phyloP scores from a whole-genome alignment of 2,888 invertebrate genomes.

The Ceramica pisi region DNA sequence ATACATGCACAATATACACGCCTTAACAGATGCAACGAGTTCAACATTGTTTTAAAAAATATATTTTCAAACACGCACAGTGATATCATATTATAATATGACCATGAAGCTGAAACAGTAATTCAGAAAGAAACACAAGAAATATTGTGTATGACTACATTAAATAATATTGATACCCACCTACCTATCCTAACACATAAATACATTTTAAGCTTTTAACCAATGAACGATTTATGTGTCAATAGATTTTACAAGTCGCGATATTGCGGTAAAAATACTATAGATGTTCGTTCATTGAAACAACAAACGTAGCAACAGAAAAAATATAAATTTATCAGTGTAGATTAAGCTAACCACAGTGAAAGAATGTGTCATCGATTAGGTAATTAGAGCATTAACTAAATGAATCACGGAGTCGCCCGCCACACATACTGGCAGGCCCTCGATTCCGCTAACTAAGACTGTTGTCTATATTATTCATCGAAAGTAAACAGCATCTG shows the following conservation, averaged over 20 bases:
- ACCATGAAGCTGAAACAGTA: slow-evolving; percentile 6
- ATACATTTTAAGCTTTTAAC: slow-evolving; percentile 3
- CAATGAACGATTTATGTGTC: slow-evolving; percentile 1
- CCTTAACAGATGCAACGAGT: slow-evolving; percentile 68
- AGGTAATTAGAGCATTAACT: slow-evolving; percentile 69
- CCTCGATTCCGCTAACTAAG: slow-evolving; percentile 82
- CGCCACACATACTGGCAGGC: slow-evolving; percentile 73
- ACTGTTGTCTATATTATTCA: slow-evolving; percentile 84
- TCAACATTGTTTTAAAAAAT: slow-evolving; percentile 44
- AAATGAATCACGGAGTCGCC: slow-evolving; percentile 77
- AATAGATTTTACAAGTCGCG: background rate
- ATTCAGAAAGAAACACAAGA: background rate
- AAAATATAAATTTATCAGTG: slow-evolving; percentile 23
- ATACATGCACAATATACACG: slow-evolving; percentile 67
- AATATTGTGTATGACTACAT: background rate
- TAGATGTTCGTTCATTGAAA: slow-evolving; percentile 1
- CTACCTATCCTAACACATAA: background rate
- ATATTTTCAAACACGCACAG: slow-evolving; percentile 14
- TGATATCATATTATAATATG: background rate
- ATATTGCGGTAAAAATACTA: background rate
- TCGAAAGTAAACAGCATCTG: slow-evolving; percentile 89
- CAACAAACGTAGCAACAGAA: slow-evolving; percentile 1
- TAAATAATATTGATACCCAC: slow-evolving; percentile 5
- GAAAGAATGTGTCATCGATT: slow-evolving; percentile 62
- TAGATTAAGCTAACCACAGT: slow-evolving; percentile 31